Base-by-base conservation (phyloP, 2,113 vertebrate species). In the Sapayoa aenigma region DNA sequence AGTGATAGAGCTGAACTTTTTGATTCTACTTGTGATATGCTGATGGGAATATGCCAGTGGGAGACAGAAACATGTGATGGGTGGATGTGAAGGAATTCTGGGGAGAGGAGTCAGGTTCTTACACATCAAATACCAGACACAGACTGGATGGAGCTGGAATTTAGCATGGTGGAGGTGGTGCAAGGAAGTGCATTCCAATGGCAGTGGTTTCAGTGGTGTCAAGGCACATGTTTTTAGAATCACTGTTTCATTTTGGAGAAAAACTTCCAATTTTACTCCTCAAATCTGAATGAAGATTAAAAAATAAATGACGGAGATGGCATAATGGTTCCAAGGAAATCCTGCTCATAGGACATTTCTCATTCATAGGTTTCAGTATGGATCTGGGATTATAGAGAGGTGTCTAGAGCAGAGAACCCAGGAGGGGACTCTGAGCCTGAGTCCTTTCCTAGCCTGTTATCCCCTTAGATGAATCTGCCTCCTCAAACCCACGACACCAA, bases 351-450 rank as follows among this genome's bases (percentile, higher is more conserved):
- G 14, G 30, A 33, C 3, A 20, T 65, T 71, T 68, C 13, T 60
- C 0, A 0, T 65, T 22, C 7, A 6, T 18, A 33, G n/a, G 7
- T 74, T 49, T 69, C 33, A 46, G 1, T 24, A 52, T 56, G 39
- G 21, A 21, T 52, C 41, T 27, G 55, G 37, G 42, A 23, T 8
- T 53, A 55, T 15, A 74, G 41, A 73, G 52, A 35, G 24, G 23
- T 13, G 23, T 5, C 41, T 0, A 7, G 42, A 23, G 14, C n/a
- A 67, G 65, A 77, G 18, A 41, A 56, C 5, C 22, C 27, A 65
- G 8, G 39, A 19, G 63, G 24, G 55, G 55, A 19, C 37, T 39
- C 31, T 23, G 23, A 74, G 60, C 19, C 28, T 10, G 44, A 42
- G 56, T 49, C 56, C 39, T 88, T 49, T 24, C 37, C 27, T 53